phyloP scores from a whole-genome alignment of 1,140 invertebrate genomes.

The Physella acuta region DNA sequence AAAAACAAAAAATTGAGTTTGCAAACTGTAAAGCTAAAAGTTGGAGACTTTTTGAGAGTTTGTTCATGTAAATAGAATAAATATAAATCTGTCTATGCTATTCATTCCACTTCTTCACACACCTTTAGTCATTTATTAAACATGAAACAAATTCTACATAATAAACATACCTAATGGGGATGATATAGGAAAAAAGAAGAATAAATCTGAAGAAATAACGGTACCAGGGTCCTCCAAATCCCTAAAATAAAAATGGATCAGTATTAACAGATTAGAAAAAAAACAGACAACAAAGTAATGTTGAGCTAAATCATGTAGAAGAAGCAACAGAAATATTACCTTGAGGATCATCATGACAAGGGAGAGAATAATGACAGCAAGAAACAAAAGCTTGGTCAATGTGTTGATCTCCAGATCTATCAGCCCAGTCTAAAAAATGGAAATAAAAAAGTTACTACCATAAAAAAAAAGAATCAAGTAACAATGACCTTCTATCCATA shows the following conservation, averaged over 20 bases:
- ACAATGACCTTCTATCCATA: no score
- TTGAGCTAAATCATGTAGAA: no score
- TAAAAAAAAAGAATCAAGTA: no score
- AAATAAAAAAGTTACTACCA: neutral
- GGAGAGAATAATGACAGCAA: slow-evolving; percentile 85
- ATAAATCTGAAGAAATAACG: slow-evolving; percentile 95
- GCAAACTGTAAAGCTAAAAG: neutral
- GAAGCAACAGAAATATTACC: slow-evolving; percentile 51
- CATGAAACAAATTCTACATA: no score
- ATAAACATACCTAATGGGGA: slow-evolving; percentile 90
- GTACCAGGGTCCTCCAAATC: slow-evolving; percentile 93
- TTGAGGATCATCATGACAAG: slow-evolving; percentile 94
- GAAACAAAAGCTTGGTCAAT: slow-evolving; percentile 92
- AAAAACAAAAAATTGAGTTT: neutral
- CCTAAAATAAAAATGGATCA: slow-evolving; percentile 40
- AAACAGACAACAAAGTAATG: no score
- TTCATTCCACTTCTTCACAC: no score
- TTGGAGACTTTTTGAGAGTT: no score
- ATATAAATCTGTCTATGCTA: no score
- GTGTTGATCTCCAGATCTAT: slow-evolving; percentile 95
- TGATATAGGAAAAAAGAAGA: slow-evolving; percentile 97
- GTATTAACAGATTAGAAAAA: neutral
- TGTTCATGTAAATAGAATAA: no score
- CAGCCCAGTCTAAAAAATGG: slow-evolving; percentile 73
- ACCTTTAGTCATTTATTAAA: no score